Percentiles rank a stretch among this genome's conserved stretches.
These are phyloP conservation scores for Phytoseiulus persimilis DNA, from an alignment of 2,888 invertebrate genomes.

Conservation along the genomic window DNA sequence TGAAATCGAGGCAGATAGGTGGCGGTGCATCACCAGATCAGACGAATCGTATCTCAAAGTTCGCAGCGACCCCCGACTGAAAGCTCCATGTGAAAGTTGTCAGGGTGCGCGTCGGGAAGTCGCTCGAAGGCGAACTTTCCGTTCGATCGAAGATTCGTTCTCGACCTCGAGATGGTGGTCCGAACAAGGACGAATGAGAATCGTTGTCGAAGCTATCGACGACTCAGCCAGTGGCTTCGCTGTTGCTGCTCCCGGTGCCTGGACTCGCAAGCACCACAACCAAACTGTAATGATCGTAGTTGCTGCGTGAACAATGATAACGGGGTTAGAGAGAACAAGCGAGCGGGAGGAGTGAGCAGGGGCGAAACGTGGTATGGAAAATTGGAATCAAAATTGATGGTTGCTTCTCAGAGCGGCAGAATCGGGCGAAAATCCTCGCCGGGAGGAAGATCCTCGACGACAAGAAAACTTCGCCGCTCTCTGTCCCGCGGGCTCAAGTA, in stretches of 20 bases:
- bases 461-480: not conserved
- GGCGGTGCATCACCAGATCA: too few species aligned
- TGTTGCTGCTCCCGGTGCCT: not conserved
- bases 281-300: not conserved
- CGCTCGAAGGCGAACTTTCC: too few species aligned
- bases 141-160: not conserved
- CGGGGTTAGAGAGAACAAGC: not conserved
- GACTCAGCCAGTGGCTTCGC: too few species aligned
- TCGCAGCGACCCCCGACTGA: too few species aligned
- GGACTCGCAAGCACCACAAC: not conserved
- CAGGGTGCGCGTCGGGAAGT: too few species aligned
- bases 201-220: not conserved
- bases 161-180: not conserved
- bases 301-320: not conserved
- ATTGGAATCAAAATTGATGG: constrained; percentile 5
- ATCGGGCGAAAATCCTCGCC: not conserved
- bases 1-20: too few species aligned
- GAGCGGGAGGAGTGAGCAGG: not conserved
- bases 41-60: too few species aligned
- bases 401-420: not conserved
- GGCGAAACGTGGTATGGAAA: not conserved
- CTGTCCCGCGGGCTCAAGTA: not conserved
- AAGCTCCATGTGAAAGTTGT: too few species aligned
- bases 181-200: too few species aligned
- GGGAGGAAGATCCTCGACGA: not conserved